Percentiles rank a stretch among this genome's conserved stretches.
phyloP scores from a whole-genome alignment of 1,140 invertebrate genomes.

The Diorhabda elongata region DNA sequence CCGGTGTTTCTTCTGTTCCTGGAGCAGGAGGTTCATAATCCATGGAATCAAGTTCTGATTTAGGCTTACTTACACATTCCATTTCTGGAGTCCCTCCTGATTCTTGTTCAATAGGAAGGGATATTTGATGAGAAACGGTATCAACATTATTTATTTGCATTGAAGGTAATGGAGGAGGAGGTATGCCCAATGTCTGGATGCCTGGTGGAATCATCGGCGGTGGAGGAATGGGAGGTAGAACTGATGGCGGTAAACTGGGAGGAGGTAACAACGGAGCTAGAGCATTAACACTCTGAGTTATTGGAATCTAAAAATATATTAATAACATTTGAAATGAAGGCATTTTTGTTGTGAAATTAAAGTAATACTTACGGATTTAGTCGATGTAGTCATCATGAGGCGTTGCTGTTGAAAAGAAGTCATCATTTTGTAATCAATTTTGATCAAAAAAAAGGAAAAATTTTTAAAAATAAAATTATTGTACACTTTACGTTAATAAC shows the following conservation, averaged over 20 bases:
- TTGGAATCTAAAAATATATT: slow-evolving; percentile 4
- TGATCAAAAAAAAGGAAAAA: background rate
- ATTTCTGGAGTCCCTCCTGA: slow-evolving; percentile 1
- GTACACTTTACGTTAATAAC: background rate
- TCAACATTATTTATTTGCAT: background rate
- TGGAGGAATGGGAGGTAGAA: background rate
- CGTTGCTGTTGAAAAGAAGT: slow-evolving; percentile 40
- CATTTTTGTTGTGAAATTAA: background rate
- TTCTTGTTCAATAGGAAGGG: background rate
- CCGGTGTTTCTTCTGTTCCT: slow-evolving; percentile 41
- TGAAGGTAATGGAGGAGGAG: slow-evolving; percentile 6
- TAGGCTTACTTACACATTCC: slow-evolving; percentile 5
- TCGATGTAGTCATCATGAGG: slow-evolving; percentile 23
- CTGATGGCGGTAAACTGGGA: slow-evolving; percentile 7
- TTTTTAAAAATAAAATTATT: background rate
- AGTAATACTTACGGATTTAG: slow-evolving; percentile 20
- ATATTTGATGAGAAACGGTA: slow-evolving; percentile 2
- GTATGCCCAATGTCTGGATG: background rate
- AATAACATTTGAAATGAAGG: background rate
- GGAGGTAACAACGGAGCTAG: slow-evolving; percentile 5
- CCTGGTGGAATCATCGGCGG: slow-evolving; percentile 8
- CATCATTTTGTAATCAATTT: slow-evolving; percentile 32
- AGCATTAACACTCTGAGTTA: background rate
- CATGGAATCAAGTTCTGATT: background rate
- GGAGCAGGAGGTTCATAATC: slow-evolving; percentile 41